These are phyloP conservation scores for Sclerurus mexicanus DNA, from an alignment of 2,113 vertebrate species.

Conservation along the genomic window DNA sequence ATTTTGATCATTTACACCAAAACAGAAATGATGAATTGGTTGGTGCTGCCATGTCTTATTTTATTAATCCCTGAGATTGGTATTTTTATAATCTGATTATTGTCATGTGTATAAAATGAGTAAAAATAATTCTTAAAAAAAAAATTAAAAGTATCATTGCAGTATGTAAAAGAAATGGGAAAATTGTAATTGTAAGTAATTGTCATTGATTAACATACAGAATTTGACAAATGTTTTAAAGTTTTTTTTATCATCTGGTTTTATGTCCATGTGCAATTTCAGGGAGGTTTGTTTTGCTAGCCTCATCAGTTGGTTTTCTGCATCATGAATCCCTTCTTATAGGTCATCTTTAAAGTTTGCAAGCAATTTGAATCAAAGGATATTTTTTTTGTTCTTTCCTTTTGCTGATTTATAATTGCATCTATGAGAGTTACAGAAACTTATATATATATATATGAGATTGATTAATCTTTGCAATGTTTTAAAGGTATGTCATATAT, in stretches of 20 bases:
- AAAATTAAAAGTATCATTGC: background rate
- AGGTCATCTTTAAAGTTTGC: background rate
- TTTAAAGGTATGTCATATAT: background rate
- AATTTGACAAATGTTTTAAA: background rate
- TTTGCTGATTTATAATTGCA: background rate
- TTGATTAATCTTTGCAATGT: background rate
- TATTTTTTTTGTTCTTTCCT: background rate
- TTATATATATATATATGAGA: background rate
- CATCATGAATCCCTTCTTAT: background rate
- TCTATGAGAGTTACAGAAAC: background rate
- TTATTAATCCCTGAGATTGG: background rate
- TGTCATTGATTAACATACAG: background rate
- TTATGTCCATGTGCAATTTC: background rate
- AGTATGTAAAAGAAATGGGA: background rate
- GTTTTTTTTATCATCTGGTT: background rate
- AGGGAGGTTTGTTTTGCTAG: background rate
- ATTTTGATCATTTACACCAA: background rate
- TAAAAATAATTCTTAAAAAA: background rate
- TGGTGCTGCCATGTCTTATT: background rate
- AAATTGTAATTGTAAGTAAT: background rate
- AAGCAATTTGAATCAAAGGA: background rate
- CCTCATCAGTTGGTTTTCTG: background rate
- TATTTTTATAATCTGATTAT: background rate
- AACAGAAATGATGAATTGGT: background rate
- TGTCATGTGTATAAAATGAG: background rate